phyloP scores from a whole-genome alignment of 2,888 invertebrate genomes.

The Lacanobia wlatinum region DNA sequence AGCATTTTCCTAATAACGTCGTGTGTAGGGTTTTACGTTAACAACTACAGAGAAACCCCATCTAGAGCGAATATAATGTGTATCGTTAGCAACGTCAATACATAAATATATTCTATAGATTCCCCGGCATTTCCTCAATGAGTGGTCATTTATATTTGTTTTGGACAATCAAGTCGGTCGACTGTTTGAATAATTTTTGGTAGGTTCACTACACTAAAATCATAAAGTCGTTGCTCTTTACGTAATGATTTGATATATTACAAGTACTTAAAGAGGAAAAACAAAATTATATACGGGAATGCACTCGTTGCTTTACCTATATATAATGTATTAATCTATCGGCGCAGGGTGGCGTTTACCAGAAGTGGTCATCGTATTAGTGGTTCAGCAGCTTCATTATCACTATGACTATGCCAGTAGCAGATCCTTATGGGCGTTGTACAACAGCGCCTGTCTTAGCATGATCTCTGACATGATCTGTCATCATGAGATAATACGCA shows the following conservation, averaged over 20 bases:
- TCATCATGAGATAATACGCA: not conserved
- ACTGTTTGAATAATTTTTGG: constrained; percentile 1
- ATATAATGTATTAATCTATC: no score
- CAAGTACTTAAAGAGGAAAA: not conserved
- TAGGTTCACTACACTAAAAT: not conserved
- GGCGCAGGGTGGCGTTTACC: not conserved
- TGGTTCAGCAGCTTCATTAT: not conserved
- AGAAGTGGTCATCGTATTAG: not conserved
- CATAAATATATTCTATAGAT: constrained; percentile 9
- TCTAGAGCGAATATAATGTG: constrained; percentile 29
- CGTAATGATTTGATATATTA: not conserved
- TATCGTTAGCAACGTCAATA: constrained; percentile 41
- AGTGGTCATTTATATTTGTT: constrained; percentile 26
- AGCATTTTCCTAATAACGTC: not conserved
- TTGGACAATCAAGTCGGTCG: not conserved
- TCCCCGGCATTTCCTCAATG: constrained; percentile 12
- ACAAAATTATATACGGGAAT: not conserved
- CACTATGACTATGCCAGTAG: not conserved
- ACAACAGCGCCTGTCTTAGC: not conserved
- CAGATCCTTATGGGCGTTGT: not conserved
- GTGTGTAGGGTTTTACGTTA: constrained; percentile 2
- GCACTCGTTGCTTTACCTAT: no score
- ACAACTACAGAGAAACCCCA: constrained; percentile 43
- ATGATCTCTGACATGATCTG: not conserved
- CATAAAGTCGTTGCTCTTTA: not conserved